Conservation (phyloP, 2,113 vertebrate genomes). For the Dromaius novaehollandiae region DNA sequence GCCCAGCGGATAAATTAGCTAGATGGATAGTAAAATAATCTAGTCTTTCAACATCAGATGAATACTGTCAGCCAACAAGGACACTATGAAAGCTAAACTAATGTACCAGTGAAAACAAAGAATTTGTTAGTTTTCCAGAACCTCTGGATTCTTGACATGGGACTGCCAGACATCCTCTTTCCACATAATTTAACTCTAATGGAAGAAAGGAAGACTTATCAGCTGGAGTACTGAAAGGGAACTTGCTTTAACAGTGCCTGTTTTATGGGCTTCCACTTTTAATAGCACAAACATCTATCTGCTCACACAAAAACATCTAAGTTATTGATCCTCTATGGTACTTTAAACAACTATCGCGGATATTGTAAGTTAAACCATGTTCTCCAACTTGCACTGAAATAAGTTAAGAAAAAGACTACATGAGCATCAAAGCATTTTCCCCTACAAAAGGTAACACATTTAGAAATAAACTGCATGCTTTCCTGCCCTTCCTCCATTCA, state of each 20-base stretch:
- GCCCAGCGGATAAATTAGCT: background rate
- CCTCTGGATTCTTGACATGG: background rate
- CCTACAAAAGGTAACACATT: background rate
- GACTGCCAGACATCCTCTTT: background rate
- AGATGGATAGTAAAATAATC: background rate
- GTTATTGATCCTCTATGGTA: accelerated
- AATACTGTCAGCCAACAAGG: background rate
- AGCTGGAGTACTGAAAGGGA: background rate
- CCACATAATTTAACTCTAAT: background rate
- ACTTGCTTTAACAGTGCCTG: background rate
- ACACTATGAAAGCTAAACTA: background rate
- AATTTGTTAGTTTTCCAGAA: background rate
- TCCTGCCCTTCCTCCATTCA: background rate
- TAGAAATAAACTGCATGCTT: background rate
- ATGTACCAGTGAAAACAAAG: background rate
- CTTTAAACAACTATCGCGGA: background rate
- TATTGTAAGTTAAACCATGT: background rate
- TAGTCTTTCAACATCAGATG: background rate
- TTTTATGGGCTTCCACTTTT: background rate
- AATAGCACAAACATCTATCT: background rate
- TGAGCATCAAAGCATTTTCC: background rate
- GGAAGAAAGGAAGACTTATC: background rate
- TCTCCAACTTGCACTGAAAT: background rate
- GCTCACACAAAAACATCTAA: background rate
- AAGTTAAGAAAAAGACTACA: background rate